Base-by-base conservation (phyloP, 2,888 invertebrate genomes). In the Hesperia comma region DNA sequence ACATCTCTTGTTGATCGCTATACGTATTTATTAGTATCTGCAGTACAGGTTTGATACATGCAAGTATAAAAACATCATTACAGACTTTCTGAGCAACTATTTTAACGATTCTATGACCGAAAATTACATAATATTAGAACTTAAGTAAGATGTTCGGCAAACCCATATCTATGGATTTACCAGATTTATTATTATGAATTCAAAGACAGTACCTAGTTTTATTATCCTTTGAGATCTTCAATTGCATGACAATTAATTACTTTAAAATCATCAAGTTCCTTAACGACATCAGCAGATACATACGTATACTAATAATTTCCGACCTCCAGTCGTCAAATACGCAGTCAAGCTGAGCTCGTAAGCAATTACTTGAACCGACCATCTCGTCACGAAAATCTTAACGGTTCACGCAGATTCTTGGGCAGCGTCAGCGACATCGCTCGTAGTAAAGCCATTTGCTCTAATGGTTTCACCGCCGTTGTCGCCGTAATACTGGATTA, bases 351-450 rank as follows among this genome's bases (percentile, higher is more conserved):
- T 70, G 72, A 70, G 69, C 72, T 71, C 70, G 68, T 71, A 72
- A 77, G 74, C 79, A 81, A 85, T 84, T 82, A 83, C 77, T 75
- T 70, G 71, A 75, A 77, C 75, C 74, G 69, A 71, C 74, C 76
- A 82, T 84, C 80, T 82, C 79, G 84, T 85, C 82, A 86, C 84
- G 84, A 84, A 86, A 84, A 86, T 84, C 79, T 84, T 81, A 84
- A 84, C 82, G 79, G 80, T 81, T 77, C 76, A 77, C 76, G 76
- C 73, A 77, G 79, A 79, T 74, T 79, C 80, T 77, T 76, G 79
- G 78, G 75, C 78, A 75, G 74, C 79, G 82, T 86, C 83, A 83
- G 84, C 79, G 74, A 73, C 76, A 74, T 74, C 74, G 71, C 77
- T 79, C 78, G 75, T 75, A 81, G 76, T 83, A 77, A 79, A 83